Conservation (phyloP, 2,113 vertebrate genomes). For the Mus musculus region DNA sequence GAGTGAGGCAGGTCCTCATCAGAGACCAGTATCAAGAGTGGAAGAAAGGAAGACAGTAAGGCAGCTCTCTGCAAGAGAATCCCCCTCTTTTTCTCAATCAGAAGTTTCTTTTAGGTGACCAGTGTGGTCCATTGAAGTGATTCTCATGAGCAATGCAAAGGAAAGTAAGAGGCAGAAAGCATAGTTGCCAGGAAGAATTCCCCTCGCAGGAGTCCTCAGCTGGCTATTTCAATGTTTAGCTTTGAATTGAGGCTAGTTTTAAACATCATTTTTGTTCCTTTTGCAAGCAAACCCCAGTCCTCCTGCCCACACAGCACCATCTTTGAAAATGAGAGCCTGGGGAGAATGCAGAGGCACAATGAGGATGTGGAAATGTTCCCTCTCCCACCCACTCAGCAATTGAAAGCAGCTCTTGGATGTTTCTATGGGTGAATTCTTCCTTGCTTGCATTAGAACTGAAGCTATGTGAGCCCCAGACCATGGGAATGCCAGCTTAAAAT, state of each 20-base stretch:
- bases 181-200: background rate
- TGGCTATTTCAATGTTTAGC: background rate
- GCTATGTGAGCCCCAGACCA: background rate
- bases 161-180: background rate
- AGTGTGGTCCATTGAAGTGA: background rate
- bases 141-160: rapidly evolving
- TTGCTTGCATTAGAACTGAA: background rate
- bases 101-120: background rate
- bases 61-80: background rate
- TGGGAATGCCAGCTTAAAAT: background rate
- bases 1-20: background rate
- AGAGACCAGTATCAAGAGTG: background rate
- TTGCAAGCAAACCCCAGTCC: background rate
- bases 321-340: background rate
- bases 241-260: background rate
- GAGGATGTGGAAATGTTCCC: background rate
- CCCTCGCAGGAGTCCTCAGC: background rate
- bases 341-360: rapidly evolving
- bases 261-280: background rate
- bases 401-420: background rate
- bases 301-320: background rate
- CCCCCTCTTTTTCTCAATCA: background rate
- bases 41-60: background rate
- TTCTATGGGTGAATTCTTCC: background rate
- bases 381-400: background rate